Percentiles rank a stretch among this genome's conserved stretches.
Evolutionary conservation across 2,888 invertebrate genomes (phyloP).

Genomic region (Leptura quadrifasciata): DNA sequence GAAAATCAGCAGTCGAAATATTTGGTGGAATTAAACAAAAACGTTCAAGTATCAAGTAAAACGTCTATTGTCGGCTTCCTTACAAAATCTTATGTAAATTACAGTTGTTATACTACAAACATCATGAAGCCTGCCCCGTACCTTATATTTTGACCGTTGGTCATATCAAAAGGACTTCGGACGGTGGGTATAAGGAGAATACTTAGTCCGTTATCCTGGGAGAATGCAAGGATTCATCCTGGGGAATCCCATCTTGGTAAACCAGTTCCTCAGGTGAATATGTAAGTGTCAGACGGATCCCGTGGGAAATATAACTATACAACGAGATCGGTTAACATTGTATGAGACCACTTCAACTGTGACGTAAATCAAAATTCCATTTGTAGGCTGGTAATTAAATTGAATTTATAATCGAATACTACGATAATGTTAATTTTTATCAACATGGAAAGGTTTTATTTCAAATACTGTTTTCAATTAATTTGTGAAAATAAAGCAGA

Average conservation of each 20-base stretch:
- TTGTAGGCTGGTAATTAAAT: conserved; percentile 8
- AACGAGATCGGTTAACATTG: conserved; percentile 32
- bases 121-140: neutral
- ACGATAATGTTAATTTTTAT: too few relatives aligned
- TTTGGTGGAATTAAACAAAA: too few relatives aligned
- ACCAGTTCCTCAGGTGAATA: conserved; percentile 53
- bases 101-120: neutral
- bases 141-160: neutral
- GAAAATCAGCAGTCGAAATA: too few relatives aligned
- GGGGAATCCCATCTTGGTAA: conserved; percentile 51
- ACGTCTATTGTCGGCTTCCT: too few relatives aligned
- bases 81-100: neutral
- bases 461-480: too few relatives aligned
- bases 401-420: conserved; percentile 13
- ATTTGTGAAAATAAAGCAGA: too few relatives aligned
- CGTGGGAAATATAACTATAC: conserved; percentile 54
- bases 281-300: conserved; percentile 31
- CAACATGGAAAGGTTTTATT: too few relatives aligned
- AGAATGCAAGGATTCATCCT: conserved; percentile 47
- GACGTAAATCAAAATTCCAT: conserved; percentile 27
- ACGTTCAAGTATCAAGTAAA: too few relatives aligned
- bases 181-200: conserved; percentile 6
- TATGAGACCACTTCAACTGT: conserved; percentile 25
- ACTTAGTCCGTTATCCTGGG: conserved; percentile 45
- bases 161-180: conserved; percentile 3